Evolutionary conservation across 2,888 invertebrate species (phyloP).

Genomic region (Criorhina ranunculi): DNA sequence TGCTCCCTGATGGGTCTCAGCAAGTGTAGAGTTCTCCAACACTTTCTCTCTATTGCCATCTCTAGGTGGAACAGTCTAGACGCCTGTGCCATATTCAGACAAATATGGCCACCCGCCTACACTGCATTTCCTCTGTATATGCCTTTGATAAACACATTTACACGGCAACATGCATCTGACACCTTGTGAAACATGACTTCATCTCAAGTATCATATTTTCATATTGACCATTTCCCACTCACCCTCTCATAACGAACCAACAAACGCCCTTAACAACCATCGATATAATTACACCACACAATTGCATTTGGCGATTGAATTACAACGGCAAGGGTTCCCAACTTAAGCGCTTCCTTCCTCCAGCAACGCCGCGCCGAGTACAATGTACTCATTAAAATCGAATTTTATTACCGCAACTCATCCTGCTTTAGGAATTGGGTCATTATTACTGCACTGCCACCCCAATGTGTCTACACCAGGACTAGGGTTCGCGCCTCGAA

Average conservation of each 20-base stretch:
- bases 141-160: no score
- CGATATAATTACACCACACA: conserved; percentile 38
- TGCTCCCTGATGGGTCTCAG: no score
- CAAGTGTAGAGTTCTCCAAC: no score
- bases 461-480: not conserved
- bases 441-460: conserved; percentile 26
- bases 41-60: no score
- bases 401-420: conserved; percentile 40
- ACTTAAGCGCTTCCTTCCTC: conserved; percentile 39
- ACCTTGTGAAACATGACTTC: not conserved
- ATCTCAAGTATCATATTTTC: conserved; percentile 25
- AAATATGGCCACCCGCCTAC: no score
- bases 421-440: conserved; percentile 37
- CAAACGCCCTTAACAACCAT: not conserved
- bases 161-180: conserved; percentile 1
- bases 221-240: no score
- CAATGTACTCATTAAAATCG: conserved; percentile 19
- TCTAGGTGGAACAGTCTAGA: no score
- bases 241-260: not conserved
- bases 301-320: conserved; percentile 43
- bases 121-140: no score
- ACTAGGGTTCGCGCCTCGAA: not conserved
- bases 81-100: no score
- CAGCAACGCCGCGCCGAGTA: not conserved
- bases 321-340: conserved; percentile 9